Base-by-base conservation (phyloP, 1,140 invertebrate species). In the Leptinotarsa undecemlineata region DNA sequence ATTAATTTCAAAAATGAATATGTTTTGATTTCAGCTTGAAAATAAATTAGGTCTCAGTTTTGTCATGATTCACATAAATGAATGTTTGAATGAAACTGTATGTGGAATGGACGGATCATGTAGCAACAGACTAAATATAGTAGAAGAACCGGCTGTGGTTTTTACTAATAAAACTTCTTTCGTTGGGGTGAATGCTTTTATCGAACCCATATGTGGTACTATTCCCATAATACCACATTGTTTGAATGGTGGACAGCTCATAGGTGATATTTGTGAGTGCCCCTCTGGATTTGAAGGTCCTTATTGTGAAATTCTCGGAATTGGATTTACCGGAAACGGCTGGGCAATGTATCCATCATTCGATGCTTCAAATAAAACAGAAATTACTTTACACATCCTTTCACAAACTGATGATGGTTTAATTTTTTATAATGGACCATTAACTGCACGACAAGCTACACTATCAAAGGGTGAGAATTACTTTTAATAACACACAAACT, bases 351-450 rank as follows among this genome's bases (percentile, higher is more conserved):
- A 96, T 87, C 90, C 92, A 0, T 88, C 95, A 0, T 90, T 96
- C 15, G 88, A 92, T 26, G 87, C 92, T 1, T 94, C 94, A 82
- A 91, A 93, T 68, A 92, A 94, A n/a, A 72, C 92, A 67, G 90
- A 87, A 80, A 91, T 95, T 57, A 93, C 90, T 69, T 84, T 99
- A 5, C 93, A 96, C 76, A 88, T 98, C 72, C 91, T 91, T 0
- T 89, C 94, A 3, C 88, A 92, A 81, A 86, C 87, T 23, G 90
- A 90, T 20, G 89, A 91, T 85, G 96, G 95, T 17, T 87, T 99
- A 1, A 88, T 99, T 23, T 94, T 99, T 84, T 99, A 98, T 84
- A 88, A 95, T 81, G 97, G 97, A 19, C 97, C 97, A 1, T 87
- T 96, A 72, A 88, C 82, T 74, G 88, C 88, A 68, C 48, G 74